A percentile compares a stretch with the other conserved stretches of the same genome.
Evolutionary conservation across 2,797 vertebrate genomes (phyloP).

Genomic region (Enteromius viviparus): DNA sequence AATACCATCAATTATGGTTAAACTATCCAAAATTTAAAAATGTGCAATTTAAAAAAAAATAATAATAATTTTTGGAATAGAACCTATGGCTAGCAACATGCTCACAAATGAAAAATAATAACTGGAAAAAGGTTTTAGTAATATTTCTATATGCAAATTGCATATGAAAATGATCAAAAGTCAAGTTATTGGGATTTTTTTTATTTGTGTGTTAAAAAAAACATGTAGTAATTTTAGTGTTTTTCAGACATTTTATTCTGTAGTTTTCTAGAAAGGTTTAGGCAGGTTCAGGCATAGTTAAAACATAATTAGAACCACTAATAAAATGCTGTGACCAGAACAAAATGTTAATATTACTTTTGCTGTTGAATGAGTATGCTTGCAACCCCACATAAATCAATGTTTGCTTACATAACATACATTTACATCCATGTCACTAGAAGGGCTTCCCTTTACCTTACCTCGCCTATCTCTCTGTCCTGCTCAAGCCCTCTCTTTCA

Average conservation of each 20-base stretch:
- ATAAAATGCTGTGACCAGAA: background rate
- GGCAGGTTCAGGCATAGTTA: background rate
- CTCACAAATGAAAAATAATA: background rate
- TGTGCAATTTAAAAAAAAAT: no score
- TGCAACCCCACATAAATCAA: background rate
- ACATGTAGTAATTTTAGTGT: background rate
- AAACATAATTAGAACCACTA: background rate
- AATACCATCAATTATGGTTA: no score
- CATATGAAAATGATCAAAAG: background rate
- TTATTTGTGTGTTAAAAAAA: background rate
- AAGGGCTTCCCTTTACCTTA: constrained; percentile 8
- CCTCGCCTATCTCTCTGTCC: constrained; percentile 3
- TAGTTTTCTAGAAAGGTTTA: background rate
- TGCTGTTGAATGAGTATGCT: constrained; percentile 28
- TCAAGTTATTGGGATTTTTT: background rate
- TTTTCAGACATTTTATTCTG: constrained; percentile 4
- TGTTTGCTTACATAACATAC: background rate
- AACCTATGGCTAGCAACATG: background rate
- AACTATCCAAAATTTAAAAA: no score
- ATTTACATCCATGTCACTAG: constrained; percentile 17
- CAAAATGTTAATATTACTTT: background rate
- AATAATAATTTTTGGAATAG: no score
- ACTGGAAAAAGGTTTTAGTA: background rate
- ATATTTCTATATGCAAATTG: background rate
- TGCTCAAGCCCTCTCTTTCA: constrained; percentile 41